Evolutionary conservation across 2,113 vertebrate species (phyloP), one percentile per base, ranked within the genome.

Genomic region (Chaetodon trifascialis): DNA sequence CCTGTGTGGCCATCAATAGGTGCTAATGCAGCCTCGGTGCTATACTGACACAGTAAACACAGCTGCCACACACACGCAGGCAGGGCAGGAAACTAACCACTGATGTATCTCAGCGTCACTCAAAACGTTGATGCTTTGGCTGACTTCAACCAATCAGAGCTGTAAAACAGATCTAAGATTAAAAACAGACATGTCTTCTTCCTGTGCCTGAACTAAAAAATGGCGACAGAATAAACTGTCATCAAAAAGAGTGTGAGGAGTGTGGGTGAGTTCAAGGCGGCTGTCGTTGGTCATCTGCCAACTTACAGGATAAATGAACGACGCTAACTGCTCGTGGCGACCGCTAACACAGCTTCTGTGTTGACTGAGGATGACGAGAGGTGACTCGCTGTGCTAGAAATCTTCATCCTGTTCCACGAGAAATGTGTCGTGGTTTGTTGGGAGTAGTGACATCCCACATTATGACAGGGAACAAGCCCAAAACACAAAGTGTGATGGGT

Each of bases 31-130:
- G 54, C 23, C 46, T 51, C 63, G 30, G 23, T 38, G 71, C 54
- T 68, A 10, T 7, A 51, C 63, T 8, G 55, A 16, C 82, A 76
- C 72, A 0, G 69, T 86, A 90, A 89, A 92, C 73, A 90, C 83
- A 86, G 85, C 88, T 87, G 86, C 54, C 47, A 17, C 70, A 19
- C 52, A 67, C 30, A 25, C 16, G 67, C 25, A 47, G 0, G 11
- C 36, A 36, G 21, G 16, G 4, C 12, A 49, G 78, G 59, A 72
- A 38, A 55, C 47, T 2, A 46, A 51, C 5, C 30, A 11, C 42
- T 10, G 34, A n/a, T 15, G 5, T 42, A 49, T 19, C 16, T 30
- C 16, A 46, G 0, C 46, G 7, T 6, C 7, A 16, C 30, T 7
- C 25, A 47, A 59, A 76, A 21, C 15, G 34, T 55, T 3, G 42